Evolutionary conservation across 2,888 invertebrate genomes (phyloP).

Genomic region (Uloborus plumipes): DNA sequence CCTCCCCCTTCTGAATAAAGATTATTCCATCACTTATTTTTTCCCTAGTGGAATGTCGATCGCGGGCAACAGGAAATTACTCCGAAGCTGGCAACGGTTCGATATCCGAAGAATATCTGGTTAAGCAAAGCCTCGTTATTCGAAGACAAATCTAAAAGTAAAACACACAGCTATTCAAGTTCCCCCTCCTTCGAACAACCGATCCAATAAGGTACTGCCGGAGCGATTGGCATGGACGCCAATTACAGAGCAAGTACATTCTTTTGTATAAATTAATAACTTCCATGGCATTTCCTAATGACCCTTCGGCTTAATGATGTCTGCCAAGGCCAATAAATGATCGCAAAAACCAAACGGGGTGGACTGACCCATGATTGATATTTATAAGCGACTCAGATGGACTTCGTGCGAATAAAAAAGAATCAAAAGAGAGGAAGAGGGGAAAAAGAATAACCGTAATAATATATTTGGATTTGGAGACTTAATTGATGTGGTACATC

Average conservation of each 20-base stretch:
- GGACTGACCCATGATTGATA: slow-evolving; percentile 56
- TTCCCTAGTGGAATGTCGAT: too few relatives aligned
- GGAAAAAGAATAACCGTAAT: not conserved
- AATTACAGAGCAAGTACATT: slow-evolving; percentile 54
- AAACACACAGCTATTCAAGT: too few relatives aligned
- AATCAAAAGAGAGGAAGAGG: not conserved
- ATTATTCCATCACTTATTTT: too few relatives aligned
- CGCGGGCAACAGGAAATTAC: too few relatives aligned
- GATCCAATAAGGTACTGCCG: slow-evolving; percentile 48
- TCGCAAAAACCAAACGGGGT: slow-evolving; percentile 40
- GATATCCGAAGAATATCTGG: too few relatives aligned
- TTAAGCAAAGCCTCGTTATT: too few relatives aligned
- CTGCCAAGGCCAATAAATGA: slow-evolving; percentile 61
- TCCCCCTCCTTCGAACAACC: slow-evolving; percentile 1
- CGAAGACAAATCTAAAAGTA: too few relatives aligned
- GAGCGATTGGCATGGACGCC: slow-evolving; percentile 57
- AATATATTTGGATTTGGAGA: too few relatives aligned
- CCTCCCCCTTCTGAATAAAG: too few relatives aligned
- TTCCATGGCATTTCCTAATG: slow-evolving; percentile 60
- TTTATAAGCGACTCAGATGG: slow-evolving; percentile 25
- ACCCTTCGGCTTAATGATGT: slow-evolving; percentile 53
- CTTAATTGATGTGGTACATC: too few relatives aligned
- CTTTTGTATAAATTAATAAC: slow-evolving; percentile 65
- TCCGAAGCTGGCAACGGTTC: too few relatives aligned
- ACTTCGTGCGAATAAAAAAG: slow-evolving; percentile 11